Evolutionary conservation across 2,888 invertebrate genomes (phyloP).

Genomic region (Troilus luridus): DNA sequence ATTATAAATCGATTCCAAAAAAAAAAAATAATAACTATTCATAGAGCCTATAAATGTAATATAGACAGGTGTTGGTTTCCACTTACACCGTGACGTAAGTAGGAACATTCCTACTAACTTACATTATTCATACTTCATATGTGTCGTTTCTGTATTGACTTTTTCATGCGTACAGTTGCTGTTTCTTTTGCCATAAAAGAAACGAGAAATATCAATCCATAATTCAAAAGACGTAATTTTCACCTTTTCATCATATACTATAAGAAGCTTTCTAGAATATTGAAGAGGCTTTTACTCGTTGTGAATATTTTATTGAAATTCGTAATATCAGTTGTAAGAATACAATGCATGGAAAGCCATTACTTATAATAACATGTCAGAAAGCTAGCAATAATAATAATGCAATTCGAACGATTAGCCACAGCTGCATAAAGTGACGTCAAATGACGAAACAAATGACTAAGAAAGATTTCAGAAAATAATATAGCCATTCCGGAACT

Average conservation of each 20-base stretch:
- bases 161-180: background rate
- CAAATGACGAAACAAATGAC: no score
- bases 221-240: constrained; percentile 17
- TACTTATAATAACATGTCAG: no score
- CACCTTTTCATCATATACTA: background rate
- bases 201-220: background rate
- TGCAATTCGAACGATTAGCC: no score
- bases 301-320: background rate
- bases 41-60: background rate
- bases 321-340: background rate
- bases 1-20: constrained; percentile 2
- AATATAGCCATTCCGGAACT: no score
- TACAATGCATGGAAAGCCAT: background rate
- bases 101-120: background rate
- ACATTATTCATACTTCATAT: constrained; percentile 26
- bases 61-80: constrained; percentile 19
- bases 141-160: background rate
- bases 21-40: background rate
- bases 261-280: background rate
- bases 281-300: background rate
- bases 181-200: background rate
- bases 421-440: no score
- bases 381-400: no score
- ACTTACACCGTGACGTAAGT: background rate
- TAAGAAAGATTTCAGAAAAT: no score